A percentile compares a stretch with the other conserved stretches of the same genome.
phyloP scores from a whole-genome alignment of 2,113 vertebrate genomes.

The Brachyhypopomus occidentalis region DNA sequence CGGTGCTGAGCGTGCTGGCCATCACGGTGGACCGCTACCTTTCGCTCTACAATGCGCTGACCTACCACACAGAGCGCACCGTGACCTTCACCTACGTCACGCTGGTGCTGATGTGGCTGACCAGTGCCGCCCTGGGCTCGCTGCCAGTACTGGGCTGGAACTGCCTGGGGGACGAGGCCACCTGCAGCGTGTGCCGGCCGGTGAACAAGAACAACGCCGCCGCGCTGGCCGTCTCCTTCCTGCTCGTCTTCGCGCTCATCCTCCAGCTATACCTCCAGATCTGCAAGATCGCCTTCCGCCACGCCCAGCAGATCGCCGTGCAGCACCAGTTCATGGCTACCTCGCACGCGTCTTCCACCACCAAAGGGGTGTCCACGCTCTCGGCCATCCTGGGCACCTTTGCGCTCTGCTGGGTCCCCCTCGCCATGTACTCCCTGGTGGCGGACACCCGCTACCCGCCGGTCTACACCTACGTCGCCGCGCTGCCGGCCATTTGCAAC shows the following conservation, averaged over 20 bases:
- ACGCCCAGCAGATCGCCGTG: conserved; percentile 92
- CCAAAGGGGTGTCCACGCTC: conserved; percentile 88
- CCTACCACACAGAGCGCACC: conserved; percentile 88
- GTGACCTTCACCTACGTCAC: conserved; percentile 82
- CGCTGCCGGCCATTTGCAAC: conserved; percentile 85
- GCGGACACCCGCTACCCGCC: conserved; percentile 83
- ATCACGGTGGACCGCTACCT: conserved; percentile 92
- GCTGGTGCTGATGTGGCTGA: conserved; percentile 80
- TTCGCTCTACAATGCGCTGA: conserved; percentile 90
- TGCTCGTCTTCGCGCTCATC: conserved; percentile 88
- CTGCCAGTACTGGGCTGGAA: conserved; percentile 90
- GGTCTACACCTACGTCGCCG: conserved; percentile 85
- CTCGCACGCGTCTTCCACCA: conserved; percentile 79
- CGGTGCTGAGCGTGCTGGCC: conserved; percentile 85
- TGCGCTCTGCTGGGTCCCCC: conserved; percentile 87
- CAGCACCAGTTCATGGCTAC: conserved; percentile 83
- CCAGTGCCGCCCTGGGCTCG: conserved; percentile 75
- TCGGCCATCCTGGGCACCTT: conserved; percentile 87
- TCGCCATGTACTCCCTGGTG: conserved; percentile 87
- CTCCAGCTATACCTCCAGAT: conserved; percentile 93
- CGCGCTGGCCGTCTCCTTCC: conserved; percentile 82
- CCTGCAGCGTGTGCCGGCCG: conserved; percentile 87
- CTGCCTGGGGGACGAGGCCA: conserved; percentile 78
- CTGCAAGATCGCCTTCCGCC: conserved; percentile 87
- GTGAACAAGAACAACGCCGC: conserved; percentile 88